Conservation (phyloP, 1,140 invertebrate genomes). For the Rhopalosiphum padi region DNA sequence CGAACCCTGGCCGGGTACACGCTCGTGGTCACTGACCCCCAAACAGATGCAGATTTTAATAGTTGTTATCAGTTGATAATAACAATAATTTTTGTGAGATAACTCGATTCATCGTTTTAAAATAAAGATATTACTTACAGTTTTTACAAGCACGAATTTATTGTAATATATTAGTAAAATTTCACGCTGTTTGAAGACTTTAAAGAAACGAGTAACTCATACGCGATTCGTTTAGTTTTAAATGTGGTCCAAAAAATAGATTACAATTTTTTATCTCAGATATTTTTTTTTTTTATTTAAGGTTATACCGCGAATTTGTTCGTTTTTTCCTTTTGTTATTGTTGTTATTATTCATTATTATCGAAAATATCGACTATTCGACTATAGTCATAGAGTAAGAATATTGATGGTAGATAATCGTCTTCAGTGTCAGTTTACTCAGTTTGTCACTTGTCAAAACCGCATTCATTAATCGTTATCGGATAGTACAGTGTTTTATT, state of each 20-base stretch:
- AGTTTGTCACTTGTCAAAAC: neutral
- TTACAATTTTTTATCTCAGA: neutral
- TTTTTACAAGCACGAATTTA: neutral
- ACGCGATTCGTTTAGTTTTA: neutral
- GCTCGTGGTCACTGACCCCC: neutral
- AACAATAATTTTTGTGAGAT: neutral
- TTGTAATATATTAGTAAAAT: neutral
- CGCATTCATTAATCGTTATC: neutral
- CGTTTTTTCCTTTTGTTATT: constrained; percentile 37
- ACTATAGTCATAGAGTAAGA: neutral
- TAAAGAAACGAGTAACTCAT: neutral
- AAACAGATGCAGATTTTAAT: neutral
- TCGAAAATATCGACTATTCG: neutral
- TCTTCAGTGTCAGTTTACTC: neutral
- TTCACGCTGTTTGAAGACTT: neutral
- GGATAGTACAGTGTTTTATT: neutral
- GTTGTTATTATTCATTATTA: constrained; percentile 19
- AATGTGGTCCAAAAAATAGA: neutral
- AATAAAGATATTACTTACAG: neutral
- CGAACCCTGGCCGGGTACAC: neutral
- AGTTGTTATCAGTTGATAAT: neutral
- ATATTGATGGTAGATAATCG: neutral
- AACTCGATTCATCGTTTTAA: neutral
- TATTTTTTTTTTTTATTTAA: neutral
- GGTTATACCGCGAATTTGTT: constrained; percentile 55